Percentiles rank a stretch among this genome's conserved stretches.
phyloP scores from a whole-genome alignment of 2,888 invertebrate species.

The Eucera pruinosa region DNA sequence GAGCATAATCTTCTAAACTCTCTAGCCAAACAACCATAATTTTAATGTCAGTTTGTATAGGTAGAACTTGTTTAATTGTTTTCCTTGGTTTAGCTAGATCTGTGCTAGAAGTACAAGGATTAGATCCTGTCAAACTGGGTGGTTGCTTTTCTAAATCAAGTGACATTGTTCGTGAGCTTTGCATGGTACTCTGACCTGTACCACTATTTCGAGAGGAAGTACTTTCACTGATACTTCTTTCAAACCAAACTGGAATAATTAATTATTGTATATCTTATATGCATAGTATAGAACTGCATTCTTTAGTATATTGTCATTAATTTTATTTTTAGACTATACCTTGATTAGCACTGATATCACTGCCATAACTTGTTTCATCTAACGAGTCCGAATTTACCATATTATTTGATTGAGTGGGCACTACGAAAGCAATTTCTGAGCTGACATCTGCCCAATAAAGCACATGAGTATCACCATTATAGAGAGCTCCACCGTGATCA shows the following conservation, averaged over 20 bases:
- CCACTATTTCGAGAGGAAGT: slow-evolving; percentile 69
- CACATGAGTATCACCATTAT: slow-evolving; percentile 93
- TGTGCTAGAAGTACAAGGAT: slow-evolving; percentile 75
- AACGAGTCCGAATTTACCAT: slow-evolving; percentile 70
- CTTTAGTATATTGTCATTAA: background rate
- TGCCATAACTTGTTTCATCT: slow-evolving; percentile 78
- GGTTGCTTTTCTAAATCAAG: slow-evolving; percentile 89
- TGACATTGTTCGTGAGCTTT: slow-evolving; percentile 89
- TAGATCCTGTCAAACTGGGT: slow-evolving; percentile 81
- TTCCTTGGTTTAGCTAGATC: slow-evolving; percentile 86
- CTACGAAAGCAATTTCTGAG: slow-evolving; percentile 97
- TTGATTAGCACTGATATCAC: slow-evolving; percentile 76
- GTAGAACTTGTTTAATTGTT: slow-evolving; percentile 86
- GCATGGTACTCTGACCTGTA: slow-evolving; percentile 75
- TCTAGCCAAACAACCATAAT: slow-evolving; percentile 98
- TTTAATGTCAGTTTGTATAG: slow-evolving; percentile 88
- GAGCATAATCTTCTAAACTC: slow-evolving; percentile 95
- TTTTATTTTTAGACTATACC: slow-evolving; percentile 63
- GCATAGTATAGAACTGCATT: background rate
- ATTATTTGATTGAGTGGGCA: slow-evolving; percentile 87
- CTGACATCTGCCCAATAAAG: slow-evolving; percentile 98
- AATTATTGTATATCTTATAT: background rate
- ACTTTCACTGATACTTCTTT: slow-evolving; percentile 86
- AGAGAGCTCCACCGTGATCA: slow-evolving; percentile 89
- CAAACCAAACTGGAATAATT: slow-evolving; percentile 85